phyloP scores from a whole-genome alignment of 2,797 vertebrate genomes.

The Fistularia tabacaria region DNA sequence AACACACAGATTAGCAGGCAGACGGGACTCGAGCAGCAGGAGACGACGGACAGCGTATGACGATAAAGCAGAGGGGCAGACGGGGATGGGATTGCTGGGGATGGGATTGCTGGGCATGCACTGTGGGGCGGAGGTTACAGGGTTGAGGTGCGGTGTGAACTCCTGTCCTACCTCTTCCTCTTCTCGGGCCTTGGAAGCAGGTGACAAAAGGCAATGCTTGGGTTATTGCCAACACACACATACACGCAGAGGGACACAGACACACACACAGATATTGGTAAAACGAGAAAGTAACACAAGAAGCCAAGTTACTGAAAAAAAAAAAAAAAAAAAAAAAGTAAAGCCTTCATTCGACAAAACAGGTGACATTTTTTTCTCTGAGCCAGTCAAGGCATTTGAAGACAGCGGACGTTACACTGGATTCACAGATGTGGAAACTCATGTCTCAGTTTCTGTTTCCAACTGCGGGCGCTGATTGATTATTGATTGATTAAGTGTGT shows the following conservation, averaged over 20 bases:
- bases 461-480: too few relatives aligned
- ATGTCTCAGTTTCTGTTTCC: not conserved
- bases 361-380: not conserved
- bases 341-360: not conserved
- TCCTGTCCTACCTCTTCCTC: slow-evolving; percentile 95
- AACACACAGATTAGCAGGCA: slow-evolving; percentile 5
- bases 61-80: slow-evolving; percentile 20
- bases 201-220: slow-evolving; percentile 76
- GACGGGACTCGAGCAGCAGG: slow-evolving; percentile 21
- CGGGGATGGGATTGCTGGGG: slow-evolving; percentile 1
- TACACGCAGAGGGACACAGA: slow-evolving; percentile 10
- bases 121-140: slow-evolving; percentile 18
- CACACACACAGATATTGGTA: slow-evolving; percentile 28
- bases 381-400: not conserved
- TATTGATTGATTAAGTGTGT: too few relatives aligned
- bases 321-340: not conserved
- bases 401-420: not conserved
- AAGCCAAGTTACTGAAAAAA: slow-evolving; percentile 32
- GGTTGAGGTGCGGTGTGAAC: slow-evolving; percentile 32
- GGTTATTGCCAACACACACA: slow-evolving; percentile 75
- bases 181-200: slow-evolving; percentile 92
- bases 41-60: not conserved
- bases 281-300: slow-evolving; percentile 34
- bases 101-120: slow-evolving; percentile 46
- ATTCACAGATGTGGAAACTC: too few relatives aligned